Conservation (phyloP, 2,113 vertebrate species). For the Ellobius talpinus region DNA sequence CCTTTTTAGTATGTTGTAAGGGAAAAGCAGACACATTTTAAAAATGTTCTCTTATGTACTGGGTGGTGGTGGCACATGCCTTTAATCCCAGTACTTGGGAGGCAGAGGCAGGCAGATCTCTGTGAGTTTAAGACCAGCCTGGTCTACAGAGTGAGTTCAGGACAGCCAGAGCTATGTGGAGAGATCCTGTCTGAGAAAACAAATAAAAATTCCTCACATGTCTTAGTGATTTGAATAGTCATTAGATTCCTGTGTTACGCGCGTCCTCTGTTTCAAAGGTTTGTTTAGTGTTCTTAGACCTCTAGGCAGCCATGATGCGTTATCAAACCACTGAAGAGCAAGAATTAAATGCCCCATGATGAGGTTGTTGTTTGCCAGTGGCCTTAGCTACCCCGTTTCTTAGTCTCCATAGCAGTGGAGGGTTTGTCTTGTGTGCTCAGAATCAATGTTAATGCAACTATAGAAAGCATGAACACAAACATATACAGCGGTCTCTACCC, state of each 20-base stretch:
- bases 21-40: not conserved
- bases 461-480: not conserved
- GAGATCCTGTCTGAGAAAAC: not conserved
- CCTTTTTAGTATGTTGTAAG: not conserved
- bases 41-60: not conserved
- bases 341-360: not conserved
- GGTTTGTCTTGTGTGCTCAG: not conserved
- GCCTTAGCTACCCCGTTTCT: not conserved
- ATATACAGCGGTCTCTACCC: not conserved
- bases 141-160: not conserved
- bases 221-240: conserved; percentile 21
- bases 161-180: not conserved
- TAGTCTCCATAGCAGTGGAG: not conserved
- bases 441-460: not conserved
- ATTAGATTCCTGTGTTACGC: not conserved
- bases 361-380: not conserved
- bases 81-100: not conserved
- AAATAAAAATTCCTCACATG: not conserved
- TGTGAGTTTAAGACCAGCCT: not conserved
- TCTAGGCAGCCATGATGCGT: not conserved
- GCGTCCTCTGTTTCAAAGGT: not conserved
- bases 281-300: not conserved
- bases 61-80: not conserved
- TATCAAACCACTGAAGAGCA: not conserved
- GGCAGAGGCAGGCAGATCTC: not conserved